Evolutionary conservation across 2,797 vertebrate species (phyloP), one percentile per base, ranked within the genome.

Genomic region (Sebastes ruberrimus): DNA sequence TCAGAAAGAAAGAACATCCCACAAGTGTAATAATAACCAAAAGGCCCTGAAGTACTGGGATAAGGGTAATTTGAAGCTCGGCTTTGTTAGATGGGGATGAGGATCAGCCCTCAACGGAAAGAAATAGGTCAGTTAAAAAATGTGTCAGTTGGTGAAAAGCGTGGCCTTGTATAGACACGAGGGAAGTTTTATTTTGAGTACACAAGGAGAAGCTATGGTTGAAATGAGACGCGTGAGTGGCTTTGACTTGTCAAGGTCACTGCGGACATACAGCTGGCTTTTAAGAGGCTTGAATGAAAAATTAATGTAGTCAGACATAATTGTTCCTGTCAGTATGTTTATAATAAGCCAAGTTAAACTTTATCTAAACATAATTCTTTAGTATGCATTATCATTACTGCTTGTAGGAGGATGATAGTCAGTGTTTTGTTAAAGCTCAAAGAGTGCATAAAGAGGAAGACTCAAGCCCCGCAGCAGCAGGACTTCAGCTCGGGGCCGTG

Each of bases 21-120:
- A 81, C 82, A 82, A 81, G 83, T 85, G 59, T 71, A 78, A 89
- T 71, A 78, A 89, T 71, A 78, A 86, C 85, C 80, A 85, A 83
- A 89, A 84, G 86, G 55, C 77, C 69, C 64, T 14, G 18, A 42
- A 89, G 89, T 65, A n/a, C 78, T 76, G 22, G 86, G 60, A 82
- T 84, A 80, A 85, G 89, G 66, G 90, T 92, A 93, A 93, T 94
- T 91, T 87, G 83, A 91, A 88, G 75, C 86, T 52, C 46, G 38
- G 72, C 84, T 91, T 90, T 93, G 86, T 91, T 82, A 76, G 85
- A 83, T 49, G 46, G 61, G 69, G 65, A 81, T 66, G 69, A 86
- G 79, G 78, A 86, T 85, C 74, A 72, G 75, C 67, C 79, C 78
- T 88, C 80, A 63, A 28, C 76, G 89, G 86, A 89, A 92, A 92